A percentile compares a stretch with the other conserved stretches of the same genome.
These are phyloP conservation scores for Eudyptes chrysolophus DNA, from an alignment of 2,113 vertebrate species.

Conservation along the genomic window DNA sequence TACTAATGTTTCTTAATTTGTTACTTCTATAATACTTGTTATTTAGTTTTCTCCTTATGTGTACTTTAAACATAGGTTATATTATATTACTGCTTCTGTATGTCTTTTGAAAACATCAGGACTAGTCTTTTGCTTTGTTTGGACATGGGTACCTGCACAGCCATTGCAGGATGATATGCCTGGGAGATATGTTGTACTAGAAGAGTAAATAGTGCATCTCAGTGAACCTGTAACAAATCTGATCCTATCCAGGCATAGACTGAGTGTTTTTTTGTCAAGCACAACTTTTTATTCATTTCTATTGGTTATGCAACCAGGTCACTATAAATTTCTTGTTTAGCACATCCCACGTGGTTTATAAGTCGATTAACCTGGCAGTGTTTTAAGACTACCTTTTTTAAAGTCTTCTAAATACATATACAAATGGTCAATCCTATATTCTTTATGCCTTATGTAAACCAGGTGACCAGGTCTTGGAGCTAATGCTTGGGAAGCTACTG, in stretches of 20 bases:
- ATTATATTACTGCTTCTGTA: neutral
- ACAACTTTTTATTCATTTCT: neutral
- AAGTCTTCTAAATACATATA: neutral
- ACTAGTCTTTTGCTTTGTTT: neutral
- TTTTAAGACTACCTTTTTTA: neutral
- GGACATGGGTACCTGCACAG: neutral
- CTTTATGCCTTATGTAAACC: neutral
- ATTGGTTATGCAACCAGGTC: neutral
- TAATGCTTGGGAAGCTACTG: neutral
- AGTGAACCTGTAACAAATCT: neutral
- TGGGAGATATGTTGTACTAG: neutral
- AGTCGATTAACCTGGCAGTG: neutral
- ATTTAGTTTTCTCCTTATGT: neutral
- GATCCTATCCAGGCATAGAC: neutral
- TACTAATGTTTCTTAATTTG: neutral
- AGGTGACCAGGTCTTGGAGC: neutral
- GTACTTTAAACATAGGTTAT: neutral
- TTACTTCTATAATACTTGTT: neutral
- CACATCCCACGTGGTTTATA: neutral
- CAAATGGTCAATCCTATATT: neutral
- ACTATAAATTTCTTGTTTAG: neutral
- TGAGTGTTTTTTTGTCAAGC: neutral
- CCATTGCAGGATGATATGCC: neutral
- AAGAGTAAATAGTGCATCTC: neutral
- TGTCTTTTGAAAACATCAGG: neutral